These are phyloP conservation scores for Hirtodrosophila trivittata DNA, from an alignment of 2,888 invertebrate genomes.

Conservation along the genomic window DNA sequence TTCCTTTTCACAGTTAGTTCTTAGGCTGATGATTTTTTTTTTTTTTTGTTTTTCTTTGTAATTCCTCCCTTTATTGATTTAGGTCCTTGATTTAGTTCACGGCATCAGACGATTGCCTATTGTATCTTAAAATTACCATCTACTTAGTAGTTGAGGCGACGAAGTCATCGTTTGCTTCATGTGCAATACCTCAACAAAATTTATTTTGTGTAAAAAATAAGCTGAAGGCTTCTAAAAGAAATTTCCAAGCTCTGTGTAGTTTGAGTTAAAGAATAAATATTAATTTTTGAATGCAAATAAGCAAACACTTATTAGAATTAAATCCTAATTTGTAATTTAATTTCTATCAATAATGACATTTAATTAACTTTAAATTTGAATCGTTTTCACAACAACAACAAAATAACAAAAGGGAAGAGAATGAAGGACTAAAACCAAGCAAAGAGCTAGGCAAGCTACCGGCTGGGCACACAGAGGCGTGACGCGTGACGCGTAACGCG, in stretches of 20 bases:
- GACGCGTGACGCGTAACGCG: background rate
- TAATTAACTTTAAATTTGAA: slow-evolving; percentile 21
- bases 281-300: slow-evolving; percentile 17
- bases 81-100: slow-evolving; percentile 18
- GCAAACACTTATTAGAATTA: slow-evolving; percentile 54
- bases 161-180: slow-evolving; percentile 60
- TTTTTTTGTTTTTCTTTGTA: slow-evolving; percentile 5
- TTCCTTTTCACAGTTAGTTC: slow-evolving; percentile 25
- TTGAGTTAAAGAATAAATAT: slow-evolving; percentile 14
- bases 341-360: slow-evolving; percentile 23
- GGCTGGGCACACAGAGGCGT: slow-evolving; percentile 13
- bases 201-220: slow-evolving; percentile 45
- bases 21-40: slow-evolving; percentile 17
- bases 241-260: slow-evolving; percentile 19
- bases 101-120: slow-evolving; percentile 41
- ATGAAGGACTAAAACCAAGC: slow-evolving; percentile 76
- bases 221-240: slow-evolving; percentile 17
- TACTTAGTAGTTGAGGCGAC: slow-evolving; percentile 70
- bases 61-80: background rate
- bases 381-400: slow-evolving; percentile 43
- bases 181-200: slow-evolving; percentile 70
- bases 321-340: slow-evolving; percentile 26
- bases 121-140: slow-evolving; percentile 37
- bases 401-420: slow-evolving; percentile 70
- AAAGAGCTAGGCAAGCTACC: slow-evolving; percentile 35